phyloP scores from a whole-genome alignment of 2,797 vertebrate genomes.

The Sphenopsis melanotis region DNA sequence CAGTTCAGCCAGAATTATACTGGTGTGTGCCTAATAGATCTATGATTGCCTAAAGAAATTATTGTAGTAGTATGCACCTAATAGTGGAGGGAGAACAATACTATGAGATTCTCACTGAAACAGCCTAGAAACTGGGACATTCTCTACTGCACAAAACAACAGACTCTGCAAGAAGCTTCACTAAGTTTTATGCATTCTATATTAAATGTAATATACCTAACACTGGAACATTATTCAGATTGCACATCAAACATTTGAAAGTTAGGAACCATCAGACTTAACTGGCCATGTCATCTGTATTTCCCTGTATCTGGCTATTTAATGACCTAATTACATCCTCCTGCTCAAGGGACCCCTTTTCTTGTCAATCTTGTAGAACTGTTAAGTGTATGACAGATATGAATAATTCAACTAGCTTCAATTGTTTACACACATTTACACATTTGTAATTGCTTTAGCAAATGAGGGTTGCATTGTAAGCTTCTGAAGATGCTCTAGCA shows the following conservation, averaged over 20 bases:
- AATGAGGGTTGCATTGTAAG: not conserved
- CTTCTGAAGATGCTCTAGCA: not conserved
- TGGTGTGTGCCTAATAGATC: not conserved
- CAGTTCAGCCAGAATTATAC: not conserved
- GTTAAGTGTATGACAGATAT: not conserved
- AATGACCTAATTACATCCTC: not conserved
- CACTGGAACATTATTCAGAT: not conserved
- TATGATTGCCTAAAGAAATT: not conserved
- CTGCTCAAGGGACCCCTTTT: not conserved
- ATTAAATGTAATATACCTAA: not conserved
- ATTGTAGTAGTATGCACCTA: not conserved
- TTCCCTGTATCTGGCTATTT: not conserved
- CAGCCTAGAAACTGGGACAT: not conserved
- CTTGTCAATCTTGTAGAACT: not conserved
- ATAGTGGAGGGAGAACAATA: not conserved
- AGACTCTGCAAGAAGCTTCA: not conserved
- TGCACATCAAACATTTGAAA: not conserved
- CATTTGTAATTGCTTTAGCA: not conserved
- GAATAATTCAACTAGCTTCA: slow-evolving; percentile 13
- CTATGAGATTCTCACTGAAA: not conserved
- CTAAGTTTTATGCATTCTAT: not conserved
- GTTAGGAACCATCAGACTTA: not conserved
- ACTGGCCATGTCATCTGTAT: not conserved
- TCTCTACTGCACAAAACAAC: not conserved
- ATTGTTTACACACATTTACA: not conserved